Evolutionary conservation across 1,140 invertebrate genomes (phyloP), one percentile per base, ranked within the genome.

Genomic region (Bombus impatiens): DNA sequence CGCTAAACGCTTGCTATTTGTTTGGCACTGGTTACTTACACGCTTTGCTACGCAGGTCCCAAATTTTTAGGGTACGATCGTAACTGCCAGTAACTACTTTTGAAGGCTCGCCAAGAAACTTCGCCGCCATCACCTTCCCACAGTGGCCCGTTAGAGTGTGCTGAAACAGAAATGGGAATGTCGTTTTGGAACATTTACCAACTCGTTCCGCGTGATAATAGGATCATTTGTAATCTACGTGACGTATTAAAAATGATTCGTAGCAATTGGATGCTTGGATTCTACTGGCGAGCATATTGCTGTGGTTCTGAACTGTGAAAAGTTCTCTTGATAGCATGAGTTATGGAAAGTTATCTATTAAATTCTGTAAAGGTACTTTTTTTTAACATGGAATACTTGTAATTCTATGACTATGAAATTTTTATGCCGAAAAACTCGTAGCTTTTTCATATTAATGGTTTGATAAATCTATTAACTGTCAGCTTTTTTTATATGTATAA

Each of bases 101-200:
- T 75, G 97, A 97, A 40, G 97, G 96, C 91, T 99, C 98, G 77
- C 97, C 98, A 88, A 99, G 96, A 95, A 99, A 99, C 95, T 98
- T 98, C 18, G 98, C 98, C 35, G 98, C 97, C 96, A 98, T 97
- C 79, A 99, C 98, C 96, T 99, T 99, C 57, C 97, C 98, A 93
- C 98, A 98, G 95, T 99, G 99, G 74, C 99, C 99, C 79, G 99
- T 99, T 89, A 99, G 95, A 53, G 99, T 99, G 94, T 99, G 98
- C 98, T 99, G 96, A 47, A 96, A 97, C 95, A 95, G 95, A 95
- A 94, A 92, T 74, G 72, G 70, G 68, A 87, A 78, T 84, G 62
- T 62, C 86, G 75, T 86, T 92, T 91, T 88, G 67, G 78, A 84
- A 57, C 75, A 68, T 74, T 82, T 68, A 80, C 57, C 57, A 75